Evolutionary conservation across 2,113 vertebrate genomes (phyloP).

Genomic region (Reinhardtius hippoglossoides): DNA sequence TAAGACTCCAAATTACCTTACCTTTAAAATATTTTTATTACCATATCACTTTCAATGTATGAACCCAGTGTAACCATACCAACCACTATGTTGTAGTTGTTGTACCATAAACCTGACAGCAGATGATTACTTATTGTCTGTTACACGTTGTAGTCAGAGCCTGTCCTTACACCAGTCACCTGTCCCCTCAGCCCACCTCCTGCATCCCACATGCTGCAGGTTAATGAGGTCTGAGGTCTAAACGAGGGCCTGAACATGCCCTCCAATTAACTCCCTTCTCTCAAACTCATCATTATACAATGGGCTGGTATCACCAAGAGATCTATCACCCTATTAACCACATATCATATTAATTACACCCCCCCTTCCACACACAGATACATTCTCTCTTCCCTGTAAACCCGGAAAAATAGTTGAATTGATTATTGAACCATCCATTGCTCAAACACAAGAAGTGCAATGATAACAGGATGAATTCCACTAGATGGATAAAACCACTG

Average conservation of each 20-base stretch:
- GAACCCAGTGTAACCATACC: not conserved
- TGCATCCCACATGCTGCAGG: slow-evolving; percentile 20
- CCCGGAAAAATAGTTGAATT: not conserved
- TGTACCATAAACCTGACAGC: not conserved
- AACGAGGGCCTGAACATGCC: slow-evolving; percentile 35
- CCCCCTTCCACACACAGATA: not conserved
- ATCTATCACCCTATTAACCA: slow-evolving; percentile 31
- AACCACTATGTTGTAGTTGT: too few species aligned
- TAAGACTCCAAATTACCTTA: not conserved
- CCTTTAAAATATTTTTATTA: not conserved
- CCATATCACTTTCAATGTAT: not conserved
- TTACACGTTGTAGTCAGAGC: not conserved
- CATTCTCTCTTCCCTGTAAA: not conserved
- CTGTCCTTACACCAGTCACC: not conserved
- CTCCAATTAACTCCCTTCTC: slow-evolving; percentile 48
- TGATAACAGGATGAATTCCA: not conserved
- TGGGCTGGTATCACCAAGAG: slow-evolving; percentile 3
- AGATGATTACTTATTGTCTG: not conserved
- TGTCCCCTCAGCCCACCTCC: not conserved
- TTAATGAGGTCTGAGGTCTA: slow-evolving; percentile 30
- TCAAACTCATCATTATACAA: slow-evolving; percentile 26
- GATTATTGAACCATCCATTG: not conserved
- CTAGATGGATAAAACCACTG: not conserved
- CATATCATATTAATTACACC: slow-evolving; percentile 46
- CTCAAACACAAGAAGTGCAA: too few species aligned